Evolutionary conservation across 1,140 invertebrate genomes (phyloP).

Genomic region (Zaprionus camerounensis): DNA sequence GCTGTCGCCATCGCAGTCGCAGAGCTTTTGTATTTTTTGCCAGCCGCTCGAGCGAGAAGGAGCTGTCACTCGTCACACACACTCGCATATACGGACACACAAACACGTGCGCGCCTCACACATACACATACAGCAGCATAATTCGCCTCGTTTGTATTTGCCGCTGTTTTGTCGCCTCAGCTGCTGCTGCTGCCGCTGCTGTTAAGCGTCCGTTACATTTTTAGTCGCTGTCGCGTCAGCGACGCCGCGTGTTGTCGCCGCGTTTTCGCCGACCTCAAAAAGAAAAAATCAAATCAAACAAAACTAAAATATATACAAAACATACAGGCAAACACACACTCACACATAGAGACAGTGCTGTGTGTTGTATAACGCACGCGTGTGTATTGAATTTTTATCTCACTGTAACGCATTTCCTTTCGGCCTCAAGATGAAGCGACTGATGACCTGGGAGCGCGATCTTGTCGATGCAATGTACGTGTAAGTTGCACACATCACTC

Average conservation of each 20-base stretch:
- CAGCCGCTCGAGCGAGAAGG: conserved; percentile 50
- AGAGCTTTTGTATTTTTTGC: conserved; percentile 38
- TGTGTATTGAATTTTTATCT: conserved; percentile 39
- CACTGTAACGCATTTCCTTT: conserved; percentile 51
- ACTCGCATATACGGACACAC: background rate
- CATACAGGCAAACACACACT: conserved; percentile 9
- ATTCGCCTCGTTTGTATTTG: conserved; percentile 40
- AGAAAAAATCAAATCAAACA: conserved; percentile 44
- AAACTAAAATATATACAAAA: conserved; percentile 39
- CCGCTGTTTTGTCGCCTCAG: conserved; percentile 37
- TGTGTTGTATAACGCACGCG: conserved; percentile 64
- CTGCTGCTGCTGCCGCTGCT: conserved; percentile 32
- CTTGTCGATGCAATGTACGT: conserved; percentile 83
- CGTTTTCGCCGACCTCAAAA: conserved; percentile 57
- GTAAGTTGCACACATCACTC: conserved; percentile 63
- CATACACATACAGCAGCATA: conserved; percentile 16
- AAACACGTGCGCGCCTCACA: background rate
- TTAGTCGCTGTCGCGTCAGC: conserved; percentile 59
- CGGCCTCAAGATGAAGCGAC: conserved; percentile 73
- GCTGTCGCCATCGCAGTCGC: background rate
- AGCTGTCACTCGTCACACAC: conserved; percentile 38
- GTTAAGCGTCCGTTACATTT: conserved; percentile 56
- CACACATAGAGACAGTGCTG: background rate
- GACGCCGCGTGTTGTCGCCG: conserved; percentile 61
- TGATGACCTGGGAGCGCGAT: conserved; percentile 83